Conservation (phyloP, 2,113 vertebrate species). For the Athene noctua region DNA sequence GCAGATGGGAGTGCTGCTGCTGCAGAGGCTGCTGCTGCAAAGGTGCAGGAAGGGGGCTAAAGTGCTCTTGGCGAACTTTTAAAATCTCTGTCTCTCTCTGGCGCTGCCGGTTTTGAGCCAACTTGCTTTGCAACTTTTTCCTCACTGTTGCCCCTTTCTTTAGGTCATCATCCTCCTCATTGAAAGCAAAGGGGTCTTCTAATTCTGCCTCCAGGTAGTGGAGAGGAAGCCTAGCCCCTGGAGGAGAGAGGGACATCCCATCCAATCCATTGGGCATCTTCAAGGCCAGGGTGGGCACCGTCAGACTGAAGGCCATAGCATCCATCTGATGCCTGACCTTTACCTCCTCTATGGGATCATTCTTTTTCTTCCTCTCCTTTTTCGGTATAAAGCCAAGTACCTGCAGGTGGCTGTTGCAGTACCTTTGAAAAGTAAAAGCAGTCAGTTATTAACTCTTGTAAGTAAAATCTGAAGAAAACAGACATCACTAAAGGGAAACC, state of each 20-base stretch:
- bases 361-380: conserved; percentile 99
- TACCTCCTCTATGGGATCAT: conserved; percentile 91
- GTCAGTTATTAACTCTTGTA: neutral
- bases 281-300: conserved; percentile 91
- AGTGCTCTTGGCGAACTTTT: conserved; percentile 92
- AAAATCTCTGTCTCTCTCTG: conserved; percentile 87
- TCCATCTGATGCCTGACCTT: conserved; percentile 90
- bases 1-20: conserved; percentile 74
- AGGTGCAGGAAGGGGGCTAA: conserved; percentile 86
- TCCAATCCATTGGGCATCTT: conserved; percentile 94
- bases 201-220: conserved; percentile 90
- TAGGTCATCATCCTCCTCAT: conserved; percentile 89
- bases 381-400: conserved; percentile 99
- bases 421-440: conserved; percentile 79
- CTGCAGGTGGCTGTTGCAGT: conserved; percentile 99
- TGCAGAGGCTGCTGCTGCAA: conserved; percentile 76
- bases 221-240: conserved; percentile 84
- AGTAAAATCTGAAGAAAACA: neutral
- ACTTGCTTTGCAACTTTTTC: conserved; percentile 90
- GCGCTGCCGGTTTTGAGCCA: conserved; percentile 88
- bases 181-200: conserved; percentile 97
- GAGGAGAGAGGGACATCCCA: conserved; percentile 89
- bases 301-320: conserved; percentile 93
- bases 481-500: neutral
- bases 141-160: conserved; percentile 87